These are phyloP conservation scores for Oreotrochilus melanogaster DNA, from an alignment of 2,113 vertebrate genomes.

Conservation along the genomic window DNA sequence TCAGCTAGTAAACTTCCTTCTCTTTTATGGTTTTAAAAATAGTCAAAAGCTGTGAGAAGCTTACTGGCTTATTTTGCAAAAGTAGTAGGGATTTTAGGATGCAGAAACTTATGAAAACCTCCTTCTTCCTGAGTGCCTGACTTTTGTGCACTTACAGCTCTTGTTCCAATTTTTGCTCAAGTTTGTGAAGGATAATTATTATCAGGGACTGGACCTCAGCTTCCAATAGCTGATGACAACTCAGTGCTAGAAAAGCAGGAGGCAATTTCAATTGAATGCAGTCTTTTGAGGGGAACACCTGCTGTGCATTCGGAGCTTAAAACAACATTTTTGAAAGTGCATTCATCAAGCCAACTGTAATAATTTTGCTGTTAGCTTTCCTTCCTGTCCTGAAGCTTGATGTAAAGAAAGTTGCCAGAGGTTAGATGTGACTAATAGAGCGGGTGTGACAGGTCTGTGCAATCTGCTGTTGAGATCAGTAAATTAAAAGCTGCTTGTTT, in stretches of 20 bases:
- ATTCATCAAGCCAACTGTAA: neutral
- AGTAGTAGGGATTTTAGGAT: neutral
- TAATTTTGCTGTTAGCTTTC: neutral
- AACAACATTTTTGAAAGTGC: neutral
- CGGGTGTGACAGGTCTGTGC: neutral
- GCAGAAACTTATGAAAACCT: neutral
- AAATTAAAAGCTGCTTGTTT: neutral
- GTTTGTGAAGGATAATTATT: neutral
- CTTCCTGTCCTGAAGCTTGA: neutral
- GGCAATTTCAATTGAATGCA: neutral
- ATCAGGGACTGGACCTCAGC: neutral
- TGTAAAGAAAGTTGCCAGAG: neutral
- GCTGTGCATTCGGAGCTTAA: neutral
- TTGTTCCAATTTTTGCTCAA: neutral
- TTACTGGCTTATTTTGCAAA: neutral
- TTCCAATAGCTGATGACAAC: neutral
- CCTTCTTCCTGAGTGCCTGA: neutral
- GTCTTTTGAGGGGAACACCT: neutral
- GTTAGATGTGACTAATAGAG: neutral
- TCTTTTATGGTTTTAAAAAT: neutral
- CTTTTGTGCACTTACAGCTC: neutral
- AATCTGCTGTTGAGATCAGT: neutral
- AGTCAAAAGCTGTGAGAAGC: neutral
- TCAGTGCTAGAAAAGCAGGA: neutral
- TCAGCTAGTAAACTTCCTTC: neutral